Evolutionary conservation across 2,888 invertebrate species (phyloP).

Genomic region (Drosophila anomalipes): DNA sequence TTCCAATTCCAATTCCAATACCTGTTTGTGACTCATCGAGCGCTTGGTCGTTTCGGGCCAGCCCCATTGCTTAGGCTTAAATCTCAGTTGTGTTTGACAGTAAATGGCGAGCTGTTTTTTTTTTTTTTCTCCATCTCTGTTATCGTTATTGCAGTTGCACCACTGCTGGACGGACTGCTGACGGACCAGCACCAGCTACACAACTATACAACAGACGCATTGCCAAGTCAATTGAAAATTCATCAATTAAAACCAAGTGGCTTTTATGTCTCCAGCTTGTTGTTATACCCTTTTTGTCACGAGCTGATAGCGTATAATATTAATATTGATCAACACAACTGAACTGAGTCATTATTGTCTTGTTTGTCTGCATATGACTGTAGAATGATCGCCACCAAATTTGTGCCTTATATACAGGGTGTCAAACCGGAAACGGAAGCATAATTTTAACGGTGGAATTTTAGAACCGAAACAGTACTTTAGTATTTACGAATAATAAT

Average conservation of each 20-base stretch:
- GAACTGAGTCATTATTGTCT: not conserved
- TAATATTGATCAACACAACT: not conserved
- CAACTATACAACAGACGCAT: conserved; percentile 1
- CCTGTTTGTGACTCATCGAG: conserved; percentile 73
- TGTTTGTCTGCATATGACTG: not conserved
- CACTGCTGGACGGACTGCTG: not conserved
- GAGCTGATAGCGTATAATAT: not conserved
- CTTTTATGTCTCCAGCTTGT: conserved; percentile 9
- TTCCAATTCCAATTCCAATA: conserved; percentile 47
- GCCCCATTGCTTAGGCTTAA: conserved; percentile 23
- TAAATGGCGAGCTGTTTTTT: conserved; percentile 1
- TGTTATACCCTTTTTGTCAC: not conserved
- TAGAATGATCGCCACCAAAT: not conserved
- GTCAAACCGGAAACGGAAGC: not conserved
- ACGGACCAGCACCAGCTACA: conserved; percentile 5
- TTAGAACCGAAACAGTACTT: not conserved
- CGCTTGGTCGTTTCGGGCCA: conserved; percentile 40
- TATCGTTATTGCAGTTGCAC: conserved; percentile 14
- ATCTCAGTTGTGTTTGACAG: conserved; percentile 29
- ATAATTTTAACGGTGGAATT: not conserved
- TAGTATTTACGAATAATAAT: not conserved
- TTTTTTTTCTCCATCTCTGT: conserved; percentile 2
- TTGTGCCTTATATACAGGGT: not conserved
- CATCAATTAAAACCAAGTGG: conserved; percentile 42
- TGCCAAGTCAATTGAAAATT: conserved; percentile 36